Percentiles rank a stretch among this genome's conserved stretches.
Evolutionary conservation across 2,888 invertebrate species (phyloP).

Genomic region (Pomacea canaliculata): DNA sequence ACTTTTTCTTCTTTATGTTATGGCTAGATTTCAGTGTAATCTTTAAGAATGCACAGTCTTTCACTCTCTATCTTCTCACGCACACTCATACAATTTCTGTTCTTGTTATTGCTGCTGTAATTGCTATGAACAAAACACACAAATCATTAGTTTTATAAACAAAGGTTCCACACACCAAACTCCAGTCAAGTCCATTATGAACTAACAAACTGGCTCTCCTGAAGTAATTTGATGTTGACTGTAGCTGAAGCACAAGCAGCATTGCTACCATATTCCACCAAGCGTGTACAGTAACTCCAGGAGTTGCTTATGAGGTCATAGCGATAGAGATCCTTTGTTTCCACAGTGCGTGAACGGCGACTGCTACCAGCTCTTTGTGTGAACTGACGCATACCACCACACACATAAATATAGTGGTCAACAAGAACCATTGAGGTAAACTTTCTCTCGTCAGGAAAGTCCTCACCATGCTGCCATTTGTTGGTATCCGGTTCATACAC

Average conservation of each 20-base stretch:
- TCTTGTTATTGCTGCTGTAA: no score
- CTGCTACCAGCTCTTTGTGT: slow-evolving; percentile 30
- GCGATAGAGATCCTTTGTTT: slow-evolving; percentile 54
- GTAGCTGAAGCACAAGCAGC: slow-evolving; percentile 42
- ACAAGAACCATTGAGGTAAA: slow-evolving; percentile 39
- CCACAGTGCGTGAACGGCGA: slow-evolving; percentile 45
- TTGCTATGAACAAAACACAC: no score
- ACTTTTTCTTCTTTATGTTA: no score
- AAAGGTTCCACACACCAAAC: no score
- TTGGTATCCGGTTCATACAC: slow-evolving; percentile 81
- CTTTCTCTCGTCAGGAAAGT: slow-evolving; percentile 61
- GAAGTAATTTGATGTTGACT: slow-evolving; percentile 47
- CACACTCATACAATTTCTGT: no score
- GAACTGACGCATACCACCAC: slow-evolving; percentile 52
- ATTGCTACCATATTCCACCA: slow-evolving; percentile 52
- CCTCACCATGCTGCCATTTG: slow-evolving; percentile 74
- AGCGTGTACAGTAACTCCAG: slow-evolving; percentile 50
- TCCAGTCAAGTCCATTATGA: background rate
- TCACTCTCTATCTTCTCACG: no score
- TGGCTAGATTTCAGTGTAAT: no score
- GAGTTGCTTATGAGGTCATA: slow-evolving; percentile 44
- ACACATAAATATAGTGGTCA: slow-evolving; percentile 48
- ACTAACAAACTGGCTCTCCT: slow-evolving; percentile 10
- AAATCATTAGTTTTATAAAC: no score
- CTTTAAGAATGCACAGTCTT: no score